Base-by-base conservation (phyloP, 2,113 vertebrate species). In the Bujurquina vittata region DNA sequence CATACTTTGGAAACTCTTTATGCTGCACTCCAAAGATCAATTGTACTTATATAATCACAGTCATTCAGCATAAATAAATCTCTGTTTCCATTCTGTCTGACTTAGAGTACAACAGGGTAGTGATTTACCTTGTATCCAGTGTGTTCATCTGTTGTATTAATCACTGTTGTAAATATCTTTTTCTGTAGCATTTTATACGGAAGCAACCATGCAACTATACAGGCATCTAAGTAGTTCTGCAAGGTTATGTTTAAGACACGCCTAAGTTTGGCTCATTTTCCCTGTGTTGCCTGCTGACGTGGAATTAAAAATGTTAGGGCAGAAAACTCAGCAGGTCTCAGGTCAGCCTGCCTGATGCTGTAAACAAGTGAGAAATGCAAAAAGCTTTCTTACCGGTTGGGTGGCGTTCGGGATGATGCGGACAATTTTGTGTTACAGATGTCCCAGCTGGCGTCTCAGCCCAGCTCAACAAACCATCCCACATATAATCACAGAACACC, bases 401-500 rank as follows among this genome's bases (percentile, higher is more conserved):
- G 80, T 97, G 95, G 31, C 97, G 96, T 78, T 96, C 97, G 15
- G 95, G 94, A 75, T 96, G 96, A 87, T 96, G 95, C 0, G 98
- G 97, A 87, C 98, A 99, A 84, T 92, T 94, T 88, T 97, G 97
- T 52, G 94, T 94, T 52, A 96, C 91, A 2, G 94, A 72, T 0
- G 87, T 95, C 75, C 97, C 97, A 56, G 96, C 96, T 1, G 96
- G 96, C 0, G 97, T 97, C 88, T 99, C 97, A 0, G 97, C 96
- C 98, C 98, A 99, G 86, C 98, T 99, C 55, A 98, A 62, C 95
- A 96, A 97, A 40, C 97, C 98, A 6, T 99, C 98, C 98, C 98
- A 99, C 0, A 96, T 96, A 4, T 93, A 95, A 77, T 95, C 95
- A 94, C 98, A 99, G 61, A 95, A 97, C 0, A 82, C 81, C 79